Base-by-base conservation (phyloP, 2,888 invertebrate genomes). In the Stenodera caucasica region DNA sequence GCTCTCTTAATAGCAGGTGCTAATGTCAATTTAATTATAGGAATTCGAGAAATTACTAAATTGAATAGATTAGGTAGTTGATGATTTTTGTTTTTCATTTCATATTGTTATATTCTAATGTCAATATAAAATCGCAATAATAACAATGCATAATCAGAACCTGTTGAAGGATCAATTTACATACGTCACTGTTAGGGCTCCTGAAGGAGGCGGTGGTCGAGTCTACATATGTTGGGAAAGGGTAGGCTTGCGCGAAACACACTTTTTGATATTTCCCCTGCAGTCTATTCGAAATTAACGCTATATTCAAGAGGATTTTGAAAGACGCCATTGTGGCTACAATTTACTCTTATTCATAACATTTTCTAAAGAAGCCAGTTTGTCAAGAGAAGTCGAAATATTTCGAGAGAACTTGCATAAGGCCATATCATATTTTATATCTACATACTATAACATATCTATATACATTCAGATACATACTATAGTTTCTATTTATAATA, bases 301-400 rank as follows among this genome's bases (percentile, higher is more conserved):
- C 82, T 83, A 84, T 83, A 84, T 84, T 83, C 83, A 84, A 81
- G 82, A 78, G 80, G 80, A 81, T 82, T 82, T 81, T 82, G 81
- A 82, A 83, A 83, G 83, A 82, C 82, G 81, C 79, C 82, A 84
- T 84, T 84, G 84, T 84, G 83, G 83, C 83, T 82, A 84, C 84
- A 84, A 84, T 84, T 84, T 84, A 82, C 82, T 81, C 84, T 84
- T 82, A 84, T 84, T 84, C 84, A 84, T 83, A 79, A 78, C 79
- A 79, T 80, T 81, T 81, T 81, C 80, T 79, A 80, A 80, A 80
- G 80, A 73, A 78, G 77, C 77, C 77, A 74, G 78, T 76, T 77
- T 77, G 75, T 74, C 72, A 73, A 70, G 72, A 72, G 70, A 75
- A 74, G 73, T 77, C 76, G 76, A 77, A 77, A 76, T 77, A 77